Evolutionary conservation across 2,113 vertebrate genomes (phyloP).

Genomic region (Heloderma charlesbogerti): DNA sequence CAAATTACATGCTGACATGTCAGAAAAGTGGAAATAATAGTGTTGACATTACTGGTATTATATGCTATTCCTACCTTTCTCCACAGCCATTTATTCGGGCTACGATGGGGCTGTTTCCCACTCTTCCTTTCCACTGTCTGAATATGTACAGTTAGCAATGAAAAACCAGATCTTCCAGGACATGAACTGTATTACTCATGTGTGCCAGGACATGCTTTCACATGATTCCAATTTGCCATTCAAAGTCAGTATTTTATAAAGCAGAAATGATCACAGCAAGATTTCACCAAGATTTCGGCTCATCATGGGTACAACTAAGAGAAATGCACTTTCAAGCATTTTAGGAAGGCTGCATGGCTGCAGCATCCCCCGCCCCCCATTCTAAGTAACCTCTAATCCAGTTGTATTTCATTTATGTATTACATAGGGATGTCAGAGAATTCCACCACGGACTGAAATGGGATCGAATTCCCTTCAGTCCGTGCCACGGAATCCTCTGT

Average conservation of each 20-base stretch:
- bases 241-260: not conserved
- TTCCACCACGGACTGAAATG: too few relatives aligned
- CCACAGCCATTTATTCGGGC: constrained; percentile 47
- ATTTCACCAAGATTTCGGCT: not conserved
- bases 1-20: constrained; percentile 71
- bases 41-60: constrained; percentile 57
- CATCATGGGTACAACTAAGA: not conserved
- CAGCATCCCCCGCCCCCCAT: not conserved
- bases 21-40: constrained; percentile 78
- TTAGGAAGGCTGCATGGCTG: too few relatives aligned
- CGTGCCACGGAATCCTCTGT: too few relatives aligned
- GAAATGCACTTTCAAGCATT: not conserved
- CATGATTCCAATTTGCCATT: fast-evolving
- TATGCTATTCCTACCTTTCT: constrained; percentile 65
- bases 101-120: not conserved
- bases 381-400: not conserved
- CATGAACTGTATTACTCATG: not conserved
- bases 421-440: not conserved
- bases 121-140: constrained; percentile 22
- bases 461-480: too few relatives aligned
- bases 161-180: constrained; percentile 12
- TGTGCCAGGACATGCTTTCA: not conserved
- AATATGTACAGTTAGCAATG: not conserved
- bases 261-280: not conserved
- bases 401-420: not conserved